Conservation (phyloP, 2,797 vertebrate genomes). For the Sebastiscus tertius region DNA sequence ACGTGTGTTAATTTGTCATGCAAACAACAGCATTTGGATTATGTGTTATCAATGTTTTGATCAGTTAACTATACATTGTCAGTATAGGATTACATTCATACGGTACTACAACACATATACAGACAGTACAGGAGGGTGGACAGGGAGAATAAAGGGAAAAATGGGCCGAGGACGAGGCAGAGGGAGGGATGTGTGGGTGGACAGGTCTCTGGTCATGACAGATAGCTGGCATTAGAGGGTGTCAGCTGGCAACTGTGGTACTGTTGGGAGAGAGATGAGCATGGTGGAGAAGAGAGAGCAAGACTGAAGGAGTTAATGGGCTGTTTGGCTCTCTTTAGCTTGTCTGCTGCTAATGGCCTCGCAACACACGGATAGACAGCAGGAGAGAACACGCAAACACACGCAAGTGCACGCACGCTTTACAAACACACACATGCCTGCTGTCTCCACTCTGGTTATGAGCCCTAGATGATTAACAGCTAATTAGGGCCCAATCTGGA, state of each 20-base stretch:
- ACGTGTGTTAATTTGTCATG: not conserved
- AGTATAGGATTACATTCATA: not conserved
- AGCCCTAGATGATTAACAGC: constrained; percentile 87
- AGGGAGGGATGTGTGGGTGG: constrained; percentile 77
- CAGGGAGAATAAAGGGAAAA: constrained; percentile 25
- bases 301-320: constrained; percentile 82
- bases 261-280: constrained; percentile 85
- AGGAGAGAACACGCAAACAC: constrained; percentile 71
- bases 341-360: constrained; percentile 83
- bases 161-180: constrained; percentile 20
- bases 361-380: constrained; percentile 75
- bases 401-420: constrained; percentile 48
- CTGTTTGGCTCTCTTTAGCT: constrained; percentile 82
- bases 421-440: constrained; percentile 64
- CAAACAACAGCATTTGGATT: not conserved
- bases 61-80: not conserved
- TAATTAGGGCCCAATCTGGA: constrained; percentile 87
- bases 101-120: not conserved
- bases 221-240: constrained; percentile 89
- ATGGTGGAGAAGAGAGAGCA: constrained; percentile 71
- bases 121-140: constrained; percentile 14
- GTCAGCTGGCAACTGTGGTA: constrained; percentile 88
- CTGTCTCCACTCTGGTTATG: constrained; percentile 82
- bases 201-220: constrained; percentile 82
- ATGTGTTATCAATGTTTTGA: not conserved